Evolutionary conservation across 1,140 invertebrate genomes (phyloP).

Genomic region (Zaprionus ornatus): DNA sequence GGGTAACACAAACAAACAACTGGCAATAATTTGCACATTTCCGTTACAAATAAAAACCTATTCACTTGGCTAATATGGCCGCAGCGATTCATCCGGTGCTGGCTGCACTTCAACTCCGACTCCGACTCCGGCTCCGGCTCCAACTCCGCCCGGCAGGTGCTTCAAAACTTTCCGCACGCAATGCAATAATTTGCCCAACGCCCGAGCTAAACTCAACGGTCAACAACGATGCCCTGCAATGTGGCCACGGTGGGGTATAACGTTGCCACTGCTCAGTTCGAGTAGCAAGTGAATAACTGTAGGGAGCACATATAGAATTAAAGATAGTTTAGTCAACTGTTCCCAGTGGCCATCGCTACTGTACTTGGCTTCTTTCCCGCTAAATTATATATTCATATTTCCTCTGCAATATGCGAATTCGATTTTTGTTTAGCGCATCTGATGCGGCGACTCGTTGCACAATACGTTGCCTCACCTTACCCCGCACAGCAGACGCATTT

Average conservation of each 20-base stretch:
- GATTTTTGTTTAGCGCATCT: conserved; percentile 2
- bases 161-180: conserved; percentile 72
- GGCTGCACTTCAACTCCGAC: conserved; percentile 50
- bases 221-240: conserved; percentile 19
- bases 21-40: conserved; percentile 78
- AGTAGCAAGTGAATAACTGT: no score
- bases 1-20: conserved; percentile 47
- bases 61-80: conserved; percentile 81
- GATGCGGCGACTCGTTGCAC: conserved; percentile 10
- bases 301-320: no score
- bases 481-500: conserved; percentile 57
- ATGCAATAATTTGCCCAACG: conserved; percentile 68
- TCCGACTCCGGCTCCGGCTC: not conserved
- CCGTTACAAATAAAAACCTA: conserved; percentile 81
- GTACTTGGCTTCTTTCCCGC: no score
- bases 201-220: conserved; percentile 25
- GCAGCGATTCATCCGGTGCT: conserved; percentile 71
- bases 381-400: not conserved
- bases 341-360: no score
- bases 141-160: conserved; percentile 41
- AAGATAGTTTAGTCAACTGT: no score
- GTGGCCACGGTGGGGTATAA: not conserved
- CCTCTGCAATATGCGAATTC: not conserved
- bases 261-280: not conserved
- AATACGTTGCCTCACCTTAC: not conserved